phyloP scores from a whole-genome alignment of 2,797 vertebrate species.

The Syngnathus rostellatus region DNA sequence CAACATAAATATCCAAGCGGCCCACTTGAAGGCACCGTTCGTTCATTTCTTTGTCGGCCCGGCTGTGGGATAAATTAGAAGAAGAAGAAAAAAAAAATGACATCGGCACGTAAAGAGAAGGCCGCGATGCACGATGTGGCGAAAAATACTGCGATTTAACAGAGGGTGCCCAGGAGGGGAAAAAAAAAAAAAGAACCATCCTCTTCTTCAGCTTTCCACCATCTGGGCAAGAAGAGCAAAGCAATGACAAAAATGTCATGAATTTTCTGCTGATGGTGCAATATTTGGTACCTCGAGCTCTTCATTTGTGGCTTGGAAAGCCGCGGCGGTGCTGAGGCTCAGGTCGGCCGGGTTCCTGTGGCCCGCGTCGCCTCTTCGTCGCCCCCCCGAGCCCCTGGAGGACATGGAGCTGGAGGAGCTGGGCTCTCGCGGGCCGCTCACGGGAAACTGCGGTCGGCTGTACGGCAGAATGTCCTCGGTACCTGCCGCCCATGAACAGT shows the following conservation, averaged over 20 bases:
- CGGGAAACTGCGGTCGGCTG: constrained; percentile 94
- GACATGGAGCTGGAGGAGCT: constrained; percentile 97
- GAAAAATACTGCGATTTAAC: constrained; percentile 82
- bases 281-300: constrained; percentile 64
- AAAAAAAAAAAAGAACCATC: constrained; percentile 33
- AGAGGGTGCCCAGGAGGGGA: constrained; percentile 65
- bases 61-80: constrained; percentile 61
- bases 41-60: constrained; percentile 35
- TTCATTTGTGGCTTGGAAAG: constrained; percentile 85
- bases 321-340: constrained; percentile 81
- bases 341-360: constrained; percentile 84
- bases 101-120: constrained; percentile 77
- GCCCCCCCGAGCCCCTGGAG: constrained; percentile 89
- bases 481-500: constrained; percentile 25
- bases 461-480: constrained; percentile 94
- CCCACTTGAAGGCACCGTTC: constrained; percentile 55
- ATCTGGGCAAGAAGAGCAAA: constrained; percentile 65
- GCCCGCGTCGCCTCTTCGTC: constrained; percentile 83
- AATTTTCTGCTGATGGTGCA: not conserved
- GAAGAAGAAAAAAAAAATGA: constrained; percentile 30
- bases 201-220: constrained; percentile 89
- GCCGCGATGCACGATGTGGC: constrained; percentile 67
- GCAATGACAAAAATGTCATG: constrained; percentile 9
- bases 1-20: constrained; percentile 66
- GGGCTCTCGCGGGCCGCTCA: constrained; percentile 89